These are phyloP conservation scores for Spodoptera litura DNA, from an alignment of 1,140 invertebrate genomes.

Conservation along the genomic window DNA sequence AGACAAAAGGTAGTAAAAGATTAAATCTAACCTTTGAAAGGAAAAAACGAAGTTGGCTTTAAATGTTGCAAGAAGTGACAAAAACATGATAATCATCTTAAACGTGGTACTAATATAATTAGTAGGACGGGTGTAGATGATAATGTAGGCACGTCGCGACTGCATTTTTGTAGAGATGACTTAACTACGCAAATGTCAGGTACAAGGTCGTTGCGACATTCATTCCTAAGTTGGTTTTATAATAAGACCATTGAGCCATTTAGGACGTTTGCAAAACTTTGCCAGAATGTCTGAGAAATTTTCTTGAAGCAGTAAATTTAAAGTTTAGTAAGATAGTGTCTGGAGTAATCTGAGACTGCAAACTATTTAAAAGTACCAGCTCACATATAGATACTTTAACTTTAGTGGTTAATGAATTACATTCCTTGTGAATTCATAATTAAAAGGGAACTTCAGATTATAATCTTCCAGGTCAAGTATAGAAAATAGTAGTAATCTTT, in stretches of 20 bases:
- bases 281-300: neutral
- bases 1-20: conserved; percentile 14
- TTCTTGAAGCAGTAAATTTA: neutral
- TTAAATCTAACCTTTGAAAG: conserved; percentile 22
- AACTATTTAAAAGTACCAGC: too few species aligned
- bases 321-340: too few species aligned
- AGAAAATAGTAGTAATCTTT: too few species aligned
- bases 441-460: too few species aligned
- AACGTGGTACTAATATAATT: conserved; percentile 31
- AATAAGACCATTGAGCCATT: neutral
- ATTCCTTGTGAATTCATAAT: too few species aligned
- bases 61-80: neutral
- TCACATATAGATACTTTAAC: too few species aligned
- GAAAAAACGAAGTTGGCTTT: neutral
- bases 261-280: neutral
- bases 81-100: conserved; percentile 11
- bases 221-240: neutral
- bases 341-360: too few species aligned
- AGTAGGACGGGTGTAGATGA: neutral
- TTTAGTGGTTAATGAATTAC: too few species aligned
- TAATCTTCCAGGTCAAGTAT: too few species aligned
- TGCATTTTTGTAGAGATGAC: conserved; percentile 28
- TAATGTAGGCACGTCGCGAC: neutral
- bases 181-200: conserved; percentile 37
- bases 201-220: conserved; percentile 31